Percentiles rank a stretch among this genome's conserved stretches.
Conservation (phyloP, 2,888 invertebrate species). For the Dicyrtoma fusca region DNA sequence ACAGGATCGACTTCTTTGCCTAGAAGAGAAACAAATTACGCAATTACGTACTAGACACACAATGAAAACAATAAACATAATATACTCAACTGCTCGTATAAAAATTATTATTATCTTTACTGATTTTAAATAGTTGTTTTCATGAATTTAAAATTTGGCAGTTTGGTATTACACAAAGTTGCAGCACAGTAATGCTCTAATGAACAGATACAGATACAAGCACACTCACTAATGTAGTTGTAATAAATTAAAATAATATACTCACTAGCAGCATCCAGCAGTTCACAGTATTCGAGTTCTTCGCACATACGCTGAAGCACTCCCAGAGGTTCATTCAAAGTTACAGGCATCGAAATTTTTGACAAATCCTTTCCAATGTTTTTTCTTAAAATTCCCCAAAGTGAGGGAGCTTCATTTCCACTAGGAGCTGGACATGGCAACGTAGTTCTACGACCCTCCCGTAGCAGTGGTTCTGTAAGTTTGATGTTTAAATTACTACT, state of each 20-base stretch:
- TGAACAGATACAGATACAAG: no score
- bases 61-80: no score
- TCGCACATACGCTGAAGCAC: constrained; percentile 79
- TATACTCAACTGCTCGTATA: no score
- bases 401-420: constrained; percentile 72
- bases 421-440: constrained; percentile 73
- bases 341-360: constrained; percentile 77
- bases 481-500: constrained; percentile 53
- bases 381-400: constrained; percentile 78
- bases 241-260: no score
- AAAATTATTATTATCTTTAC: no score
- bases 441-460: constrained; percentile 67
- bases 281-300: constrained; percentile 79
- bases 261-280: constrained; percentile 71
- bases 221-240: no score
- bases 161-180: no score
- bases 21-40: constrained; percentile 18
- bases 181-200: no score
- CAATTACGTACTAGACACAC: no score
- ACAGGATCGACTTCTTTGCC: constrained; percentile 68
- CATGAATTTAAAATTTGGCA: constrained; percentile 4
- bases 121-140: no score
- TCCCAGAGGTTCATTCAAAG: constrained; percentile 80
- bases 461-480: constrained; percentile 50
- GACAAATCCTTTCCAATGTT: constrained; percentile 85